phyloP scores from a whole-genome alignment of 2,113 vertebrate species.

The Muntiacus reevesi region DNA sequence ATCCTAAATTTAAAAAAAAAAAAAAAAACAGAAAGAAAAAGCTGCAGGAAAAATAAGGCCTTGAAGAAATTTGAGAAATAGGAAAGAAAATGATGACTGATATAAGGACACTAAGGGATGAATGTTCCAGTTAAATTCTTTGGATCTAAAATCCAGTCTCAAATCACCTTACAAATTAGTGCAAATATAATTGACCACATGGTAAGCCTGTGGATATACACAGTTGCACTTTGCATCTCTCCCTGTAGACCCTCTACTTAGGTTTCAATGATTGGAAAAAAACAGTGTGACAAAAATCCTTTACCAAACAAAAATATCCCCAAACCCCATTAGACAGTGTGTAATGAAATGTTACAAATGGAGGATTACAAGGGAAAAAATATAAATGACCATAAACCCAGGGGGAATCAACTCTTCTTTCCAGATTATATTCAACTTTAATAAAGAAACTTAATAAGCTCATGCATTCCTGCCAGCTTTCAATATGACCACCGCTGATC shows the following conservation, averaged over 20 bases:
- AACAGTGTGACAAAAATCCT: conserved; percentile 41
- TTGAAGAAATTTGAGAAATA: neutral
- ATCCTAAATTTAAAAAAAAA: neutral
- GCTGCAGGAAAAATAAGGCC: neutral
- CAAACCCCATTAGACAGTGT: conserved; percentile 24
- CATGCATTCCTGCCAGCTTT: neutral
- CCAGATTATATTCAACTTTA: conserved; percentile 46
- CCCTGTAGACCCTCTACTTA: neutral
- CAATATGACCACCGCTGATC: neutral
- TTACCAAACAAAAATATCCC: conserved; percentile 39
- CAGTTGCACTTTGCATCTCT: neutral
- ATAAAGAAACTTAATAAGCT: conserved; percentile 50
- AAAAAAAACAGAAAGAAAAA: neutral
- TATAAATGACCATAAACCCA: conserved; percentile 39
- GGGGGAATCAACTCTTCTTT: conserved; percentile 33
- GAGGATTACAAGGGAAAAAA: conserved; percentile 21
- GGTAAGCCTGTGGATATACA: neutral
- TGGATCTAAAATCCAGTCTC: neutral
- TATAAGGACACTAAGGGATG: neutral
- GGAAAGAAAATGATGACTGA: neutral
- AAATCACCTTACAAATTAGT: conserved; percentile 30
- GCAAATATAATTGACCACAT: conserved; percentile 42
- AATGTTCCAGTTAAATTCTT: neutral
- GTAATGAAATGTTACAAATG: conserved; percentile 66
- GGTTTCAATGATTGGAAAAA: conserved; percentile 47